A percentile compares a stretch with the other conserved stretches of the same genome.
Conservation (phyloP, 2,888 invertebrate genomes). For the Platycnemis pennipes region DNA sequence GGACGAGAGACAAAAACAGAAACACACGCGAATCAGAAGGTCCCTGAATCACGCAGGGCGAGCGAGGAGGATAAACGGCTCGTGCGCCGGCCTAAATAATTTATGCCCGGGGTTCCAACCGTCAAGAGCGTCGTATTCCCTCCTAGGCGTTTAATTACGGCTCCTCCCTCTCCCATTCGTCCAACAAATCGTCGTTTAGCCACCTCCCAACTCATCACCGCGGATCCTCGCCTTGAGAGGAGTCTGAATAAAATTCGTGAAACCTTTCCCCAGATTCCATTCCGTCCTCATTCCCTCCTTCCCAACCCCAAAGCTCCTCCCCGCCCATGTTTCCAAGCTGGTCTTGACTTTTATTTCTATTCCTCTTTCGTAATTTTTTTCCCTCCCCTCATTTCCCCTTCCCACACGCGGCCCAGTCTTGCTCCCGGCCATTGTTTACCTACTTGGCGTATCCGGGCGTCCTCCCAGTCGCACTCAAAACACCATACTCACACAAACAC, state of each 20-base stretch:
- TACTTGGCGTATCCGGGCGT: not conserved
- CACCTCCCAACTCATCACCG: not conserved
- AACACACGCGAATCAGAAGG: not conserved
- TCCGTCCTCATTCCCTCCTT: not conserved
- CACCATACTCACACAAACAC: constrained; percentile 37
- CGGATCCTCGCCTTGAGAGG: not conserved
- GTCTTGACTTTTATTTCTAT: not conserved
- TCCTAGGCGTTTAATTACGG: not conserved
- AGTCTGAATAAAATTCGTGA: not conserved
- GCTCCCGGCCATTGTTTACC: not conserved
- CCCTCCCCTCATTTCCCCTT: not conserved
- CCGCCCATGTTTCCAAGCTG: not conserved
- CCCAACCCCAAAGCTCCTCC: not conserved
- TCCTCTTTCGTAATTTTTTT: not conserved
- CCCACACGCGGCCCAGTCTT: not conserved
- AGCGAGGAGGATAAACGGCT: not conserved
- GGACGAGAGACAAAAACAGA: not conserved
- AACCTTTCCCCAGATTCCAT: not conserved
- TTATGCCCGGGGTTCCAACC: not conserved
- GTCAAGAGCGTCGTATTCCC: constrained; percentile 2
- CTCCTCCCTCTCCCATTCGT: not conserved
- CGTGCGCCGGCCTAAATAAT: not conserved
- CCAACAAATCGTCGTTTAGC: not conserved
- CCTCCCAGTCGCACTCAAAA: not conserved
- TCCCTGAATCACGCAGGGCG: not conserved